Evolutionary conservation across 2,888 invertebrate genomes (phyloP).

Genomic region (Cremastinae sp.): DNA sequence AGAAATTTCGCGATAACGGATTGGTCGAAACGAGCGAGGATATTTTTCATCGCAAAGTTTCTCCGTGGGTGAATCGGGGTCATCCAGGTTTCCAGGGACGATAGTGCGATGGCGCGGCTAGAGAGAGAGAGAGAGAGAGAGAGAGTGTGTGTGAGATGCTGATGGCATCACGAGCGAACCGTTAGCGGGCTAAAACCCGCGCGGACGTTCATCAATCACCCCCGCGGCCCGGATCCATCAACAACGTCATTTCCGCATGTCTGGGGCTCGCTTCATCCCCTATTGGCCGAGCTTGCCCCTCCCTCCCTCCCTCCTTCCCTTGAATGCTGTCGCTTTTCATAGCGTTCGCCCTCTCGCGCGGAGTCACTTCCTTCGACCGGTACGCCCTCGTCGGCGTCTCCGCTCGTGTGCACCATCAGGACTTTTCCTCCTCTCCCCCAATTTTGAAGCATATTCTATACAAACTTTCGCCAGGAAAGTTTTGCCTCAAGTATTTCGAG

Average conservation of each 20-base stretch:
- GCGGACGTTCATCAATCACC: slow-evolving; percentile 73
- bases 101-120: slow-evolving; percentile 52
- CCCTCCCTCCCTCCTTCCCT: slow-evolving; percentile 36
- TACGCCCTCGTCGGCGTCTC: slow-evolving; percentile 15
- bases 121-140: too few relatives aligned
- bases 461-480: slow-evolving; percentile 36
- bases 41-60: slow-evolving; percentile 44
- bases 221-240: slow-evolving; percentile 73
- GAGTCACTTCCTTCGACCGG: slow-evolving; percentile 42
- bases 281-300: slow-evolving; percentile 65
- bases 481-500: slow-evolving; percentile 53
- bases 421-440: slow-evolving; percentile 42
- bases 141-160: too few relatives aligned
- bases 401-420: slow-evolving; percentile 36
- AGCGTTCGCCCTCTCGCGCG: slow-evolving; percentile 9
- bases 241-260: slow-evolving; percentile 76
- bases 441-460: slow-evolving; percentile 39
- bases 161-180: slow-evolving; percentile 22
- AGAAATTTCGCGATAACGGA: slow-evolving; percentile 20
- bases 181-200: slow-evolving; percentile 58
- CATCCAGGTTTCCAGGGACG: slow-evolving; percentile 62
- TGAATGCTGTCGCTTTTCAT: slow-evolving; percentile 14
- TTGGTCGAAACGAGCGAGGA: slow-evolving; percentile 34
- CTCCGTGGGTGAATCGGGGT: slow-evolving; percentile 65
- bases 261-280: slow-evolving; percentile 68